Evolutionary conservation across 2,888 invertebrate genomes (phyloP), one percentile per base, ranked within the genome.

Genomic region (Myopa tessellatipennis): DNA sequence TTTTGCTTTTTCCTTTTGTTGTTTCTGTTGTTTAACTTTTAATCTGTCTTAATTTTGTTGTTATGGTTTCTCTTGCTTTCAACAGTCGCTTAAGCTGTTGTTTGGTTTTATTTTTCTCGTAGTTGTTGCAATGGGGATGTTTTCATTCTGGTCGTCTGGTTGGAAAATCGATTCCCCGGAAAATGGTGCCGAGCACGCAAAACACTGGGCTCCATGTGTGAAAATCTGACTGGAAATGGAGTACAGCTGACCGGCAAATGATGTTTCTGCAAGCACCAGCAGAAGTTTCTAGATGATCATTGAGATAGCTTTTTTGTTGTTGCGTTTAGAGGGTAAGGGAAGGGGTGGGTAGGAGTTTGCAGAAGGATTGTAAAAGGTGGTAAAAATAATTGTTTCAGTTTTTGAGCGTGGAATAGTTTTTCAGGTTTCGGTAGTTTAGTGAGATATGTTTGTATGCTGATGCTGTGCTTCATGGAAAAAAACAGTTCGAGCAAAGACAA

Each of bases 111-210:
- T 60, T 60, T n/a, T 60, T n/a, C 18, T 58, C 38, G 58, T 36
- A 58, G 65, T 38, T 65, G 36, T 65, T 36, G 65, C 34, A 58
- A 14, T 12, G 26, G 50, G 40, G 45, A 10, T 69, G n/a, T 40
- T 26, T 26, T 69, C 40, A 26, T 69, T 69, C n/a, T 16, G 36
- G 10, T 26, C 26, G 6, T 61, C 26, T 36, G 12, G 68, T 69
- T 34, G 76, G 70, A 68, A 68, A 79, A 79, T 79, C 80, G 80
- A 80, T 80, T 79, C 79, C 78, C 78, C 80, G 14, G 65, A 65
- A 74, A 65, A 52, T 74, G 4, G 18, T 65, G 74, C 52, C 52
- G 74, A 61, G 26, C 45, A 40, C 58, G 45, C 73, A 61, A 26
- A 26, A 26, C 26, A 26, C 26, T 26, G 26, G 26, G 26, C 61